Percentiles rank a stretch among this genome's conserved stretches.
phyloP scores from a whole-genome alignment of 2,797 vertebrate species.

The Sebastes wilsoni region DNA sequence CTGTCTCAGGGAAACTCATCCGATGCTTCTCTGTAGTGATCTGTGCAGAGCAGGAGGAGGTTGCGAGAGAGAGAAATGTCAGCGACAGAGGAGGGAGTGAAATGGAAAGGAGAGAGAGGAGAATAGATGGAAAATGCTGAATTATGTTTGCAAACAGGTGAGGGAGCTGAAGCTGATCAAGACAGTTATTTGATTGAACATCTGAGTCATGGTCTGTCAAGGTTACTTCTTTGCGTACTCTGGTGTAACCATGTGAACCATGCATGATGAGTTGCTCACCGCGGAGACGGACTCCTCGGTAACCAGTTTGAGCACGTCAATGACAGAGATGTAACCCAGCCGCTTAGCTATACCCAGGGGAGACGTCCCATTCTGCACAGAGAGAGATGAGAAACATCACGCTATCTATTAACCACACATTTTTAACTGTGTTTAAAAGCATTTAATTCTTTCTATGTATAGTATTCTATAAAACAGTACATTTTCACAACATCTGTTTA shows the following conservation, averaged over 20 bases:
- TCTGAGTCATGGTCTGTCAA: conserved; percentile 7
- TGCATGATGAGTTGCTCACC: conserved; percentile 79
- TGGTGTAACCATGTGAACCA: conserved; percentile 33
- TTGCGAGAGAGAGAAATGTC: neutral
- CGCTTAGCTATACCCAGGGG: conserved; percentile 95
- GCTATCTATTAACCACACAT: neutral
- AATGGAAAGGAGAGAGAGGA: neutral
- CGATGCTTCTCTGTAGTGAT: conserved; percentile 92
- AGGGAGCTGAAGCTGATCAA: neutral
- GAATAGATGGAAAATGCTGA: neutral
- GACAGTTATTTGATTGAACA: neutral
- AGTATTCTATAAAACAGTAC: neutral
- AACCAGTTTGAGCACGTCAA: conserved; percentile 95
- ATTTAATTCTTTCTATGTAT: neutral
- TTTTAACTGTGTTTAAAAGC: neutral
- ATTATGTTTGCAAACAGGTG: conserved; percentile 12
- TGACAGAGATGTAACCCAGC: conserved; percentile 97
- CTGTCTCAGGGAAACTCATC: conserved; percentile 98
- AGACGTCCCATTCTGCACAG: conserved; percentile 90
- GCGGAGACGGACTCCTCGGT: conserved; percentile 88
- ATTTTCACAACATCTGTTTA: neutral
- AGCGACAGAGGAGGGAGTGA: neutral
- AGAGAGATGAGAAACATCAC: conserved; percentile 14
- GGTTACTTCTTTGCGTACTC: neutral
- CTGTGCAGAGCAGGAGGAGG: conserved; percentile 52